These are phyloP conservation scores for Spilogale gracilis DNA, from an alignment of 2,113 vertebrate species.

Conservation along the genomic window DNA sequence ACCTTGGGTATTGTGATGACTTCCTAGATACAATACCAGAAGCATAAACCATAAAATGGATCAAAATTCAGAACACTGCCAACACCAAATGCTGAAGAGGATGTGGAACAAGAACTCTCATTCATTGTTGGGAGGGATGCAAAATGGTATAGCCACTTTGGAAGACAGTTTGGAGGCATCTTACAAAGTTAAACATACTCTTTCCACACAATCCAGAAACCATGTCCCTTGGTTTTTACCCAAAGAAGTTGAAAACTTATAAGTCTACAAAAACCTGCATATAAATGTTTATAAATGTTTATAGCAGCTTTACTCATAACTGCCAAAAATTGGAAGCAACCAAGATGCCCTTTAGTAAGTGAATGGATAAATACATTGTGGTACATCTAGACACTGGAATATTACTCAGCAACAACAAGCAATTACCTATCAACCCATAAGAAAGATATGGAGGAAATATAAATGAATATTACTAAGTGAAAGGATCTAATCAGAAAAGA, in stretches of 20 bases:
- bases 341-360: background rate
- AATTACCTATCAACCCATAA: background rate
- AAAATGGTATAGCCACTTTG: background rate
- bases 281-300: background rate
- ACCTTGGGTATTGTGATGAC: background rate
- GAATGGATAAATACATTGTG: background rate
- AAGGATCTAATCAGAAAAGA: background rate
- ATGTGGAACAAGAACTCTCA: too few relatives aligned
- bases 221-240: background rate
- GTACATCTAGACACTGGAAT: background rate
- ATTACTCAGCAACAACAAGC: background rate
- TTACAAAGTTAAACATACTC: background rate
- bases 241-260: background rate
- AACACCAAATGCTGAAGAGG: background rate
- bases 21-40: background rate
- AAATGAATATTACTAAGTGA: background rate
- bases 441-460: background rate
- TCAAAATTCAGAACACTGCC: background rate
- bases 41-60: background rate
- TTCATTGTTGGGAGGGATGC: background rate
- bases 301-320: background rate
- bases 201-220: background rate
- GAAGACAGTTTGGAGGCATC: background rate
- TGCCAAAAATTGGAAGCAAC: background rate
- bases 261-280: background rate